Percentiles rank a stretch among this genome's conserved stretches.
phyloP scores from a whole-genome alignment of 2,797 vertebrate species.

The Coilia nasus region DNA sequence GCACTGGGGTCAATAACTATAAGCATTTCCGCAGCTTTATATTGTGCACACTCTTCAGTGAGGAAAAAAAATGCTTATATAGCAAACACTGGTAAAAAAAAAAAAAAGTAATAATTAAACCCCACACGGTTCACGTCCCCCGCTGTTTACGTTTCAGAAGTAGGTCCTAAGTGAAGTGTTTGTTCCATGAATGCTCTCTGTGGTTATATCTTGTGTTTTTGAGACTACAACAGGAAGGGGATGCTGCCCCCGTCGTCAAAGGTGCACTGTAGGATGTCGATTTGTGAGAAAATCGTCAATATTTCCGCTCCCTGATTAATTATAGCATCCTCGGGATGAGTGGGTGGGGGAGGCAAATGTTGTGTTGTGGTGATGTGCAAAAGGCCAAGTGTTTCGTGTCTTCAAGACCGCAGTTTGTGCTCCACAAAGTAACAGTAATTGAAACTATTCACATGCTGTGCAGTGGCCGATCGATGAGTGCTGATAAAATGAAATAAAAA shows the following conservation, averaged over 20 bases:
- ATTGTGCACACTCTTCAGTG: not conserved
- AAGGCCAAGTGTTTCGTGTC: not conserved
- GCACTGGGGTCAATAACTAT: not conserved
- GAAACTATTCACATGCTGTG: no score
- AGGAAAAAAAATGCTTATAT: not conserved
- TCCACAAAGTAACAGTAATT: no score
- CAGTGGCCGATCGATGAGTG: no score
- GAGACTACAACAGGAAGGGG: not conserved
- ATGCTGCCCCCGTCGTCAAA: not conserved
- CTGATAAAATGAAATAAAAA: no score
- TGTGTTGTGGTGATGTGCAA: not conserved
- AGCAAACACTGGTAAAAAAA: not conserved
- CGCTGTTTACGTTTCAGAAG: not conserved
- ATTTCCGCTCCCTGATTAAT: conserved; percentile 15
- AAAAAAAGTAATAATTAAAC: not conserved
- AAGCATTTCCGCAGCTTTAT: not conserved
- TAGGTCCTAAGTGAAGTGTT: not conserved
- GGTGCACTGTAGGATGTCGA: not conserved
- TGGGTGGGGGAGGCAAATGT: conserved; percentile 56
- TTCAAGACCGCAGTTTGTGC: no score
- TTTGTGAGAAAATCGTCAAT: conserved; percentile 8
- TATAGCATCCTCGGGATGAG: conserved; percentile 37
- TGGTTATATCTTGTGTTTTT: not conserved
- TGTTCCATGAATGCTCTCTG: not conserved
- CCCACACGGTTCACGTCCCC: not conserved